Percentiles rank a stretch among this genome's conserved stretches.
Conservation (phyloP, 2,797 vertebrate species). For the Rhadinocentrus ornatus region DNA sequence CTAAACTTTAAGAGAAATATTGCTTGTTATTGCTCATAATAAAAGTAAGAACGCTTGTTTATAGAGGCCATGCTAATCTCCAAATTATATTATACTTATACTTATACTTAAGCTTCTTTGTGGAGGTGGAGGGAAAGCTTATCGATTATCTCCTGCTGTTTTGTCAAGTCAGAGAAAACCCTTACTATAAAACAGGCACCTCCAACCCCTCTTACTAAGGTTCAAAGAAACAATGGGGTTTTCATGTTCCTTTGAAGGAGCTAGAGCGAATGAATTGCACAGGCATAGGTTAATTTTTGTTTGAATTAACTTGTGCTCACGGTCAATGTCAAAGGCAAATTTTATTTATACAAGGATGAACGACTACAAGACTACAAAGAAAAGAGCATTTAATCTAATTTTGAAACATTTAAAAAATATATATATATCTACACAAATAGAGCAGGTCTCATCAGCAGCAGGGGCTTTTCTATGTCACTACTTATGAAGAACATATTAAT, state of each 20-base stretch:
- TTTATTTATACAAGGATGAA: not conserved
- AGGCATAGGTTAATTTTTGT: conserved; percentile 28
- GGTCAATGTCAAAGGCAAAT: not conserved
- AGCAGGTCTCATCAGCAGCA: not conserved
- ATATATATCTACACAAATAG: not conserved
- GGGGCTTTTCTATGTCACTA: not conserved
- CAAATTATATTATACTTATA: too few relatives aligned
- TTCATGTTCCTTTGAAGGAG: conserved; percentile 53
- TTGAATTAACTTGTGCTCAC: conserved; percentile 34
- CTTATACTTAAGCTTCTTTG: conserved; percentile 57
- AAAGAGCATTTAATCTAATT: not conserved
- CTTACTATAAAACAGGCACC: conserved; percentile 36
- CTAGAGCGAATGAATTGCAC: conserved; percentile 31
- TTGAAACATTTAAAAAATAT: not conserved
- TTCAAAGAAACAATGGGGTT: conserved; percentile 52
- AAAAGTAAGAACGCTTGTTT: conserved; percentile 15
- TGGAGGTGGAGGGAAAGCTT: conserved; percentile 61
- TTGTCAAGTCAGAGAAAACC: conserved; percentile 68
- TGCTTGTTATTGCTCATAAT: conserved; percentile 45
- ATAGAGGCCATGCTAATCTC: too few relatives aligned
- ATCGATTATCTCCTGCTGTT: conserved; percentile 79
- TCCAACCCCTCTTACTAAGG: conserved; percentile 37
- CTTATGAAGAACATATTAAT: not conserved
- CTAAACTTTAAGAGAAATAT: conserved; percentile 29
- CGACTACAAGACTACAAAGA: not conserved